These are phyloP conservation scores for Nebria salina DNA, from an alignment of 2,888 invertebrate genomes.

Conservation along the genomic window DNA sequence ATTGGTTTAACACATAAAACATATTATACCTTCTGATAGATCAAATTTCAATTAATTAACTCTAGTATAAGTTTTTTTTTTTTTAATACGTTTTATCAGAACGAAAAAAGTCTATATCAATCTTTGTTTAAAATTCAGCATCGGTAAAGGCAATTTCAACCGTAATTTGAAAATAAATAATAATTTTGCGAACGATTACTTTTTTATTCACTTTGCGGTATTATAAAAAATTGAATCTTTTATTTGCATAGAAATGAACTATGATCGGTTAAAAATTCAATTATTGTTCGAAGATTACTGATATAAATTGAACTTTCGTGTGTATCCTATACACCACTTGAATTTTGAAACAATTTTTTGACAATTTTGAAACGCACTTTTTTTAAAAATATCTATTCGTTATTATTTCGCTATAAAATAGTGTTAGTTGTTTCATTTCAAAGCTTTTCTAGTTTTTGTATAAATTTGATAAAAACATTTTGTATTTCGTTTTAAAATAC, in stretches of 20 bases:
- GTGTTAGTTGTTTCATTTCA: background rate
- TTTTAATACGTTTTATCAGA: too few species aligned
- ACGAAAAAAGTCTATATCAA: too few species aligned
- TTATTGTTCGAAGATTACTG: background rate
- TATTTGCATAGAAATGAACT: background rate
- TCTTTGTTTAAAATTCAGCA: background rate
- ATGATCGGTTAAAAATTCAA: background rate
- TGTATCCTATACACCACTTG: too few species aligned
- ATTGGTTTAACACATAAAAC: too few species aligned
- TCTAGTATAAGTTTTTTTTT: too few species aligned
- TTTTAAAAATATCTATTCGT: background rate
- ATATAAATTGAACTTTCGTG: too few species aligned
- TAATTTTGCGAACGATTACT: background rate
- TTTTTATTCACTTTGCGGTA: background rate
- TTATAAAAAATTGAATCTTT: background rate
- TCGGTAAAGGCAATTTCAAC: background rate
- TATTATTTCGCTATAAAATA: background rate
- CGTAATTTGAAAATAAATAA: background rate
- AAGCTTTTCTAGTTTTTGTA: background rate
- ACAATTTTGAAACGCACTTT: too few species aligned
- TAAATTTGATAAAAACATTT: background rate
- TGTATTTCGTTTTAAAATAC: background rate
- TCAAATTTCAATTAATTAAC: too few species aligned
- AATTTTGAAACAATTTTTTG: background rate
- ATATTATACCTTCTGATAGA: too few species aligned